Evolutionary conservation across 2,797 vertebrate species (phyloP), one percentile per base, ranked within the genome.

Genomic region (Peromyscus attwateri): DNA sequence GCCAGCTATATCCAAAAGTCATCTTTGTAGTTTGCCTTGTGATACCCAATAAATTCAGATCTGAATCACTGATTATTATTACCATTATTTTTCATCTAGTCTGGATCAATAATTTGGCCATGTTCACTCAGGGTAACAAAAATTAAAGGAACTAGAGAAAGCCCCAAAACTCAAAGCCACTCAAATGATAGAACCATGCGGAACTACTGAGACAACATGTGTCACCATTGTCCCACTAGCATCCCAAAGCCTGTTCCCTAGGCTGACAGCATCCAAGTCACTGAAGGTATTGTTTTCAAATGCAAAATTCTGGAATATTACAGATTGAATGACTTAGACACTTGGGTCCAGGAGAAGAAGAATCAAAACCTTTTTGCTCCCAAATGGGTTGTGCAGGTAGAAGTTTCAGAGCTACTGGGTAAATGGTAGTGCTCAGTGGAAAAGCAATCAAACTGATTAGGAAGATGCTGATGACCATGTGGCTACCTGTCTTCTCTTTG

Each of bases 11-110:
- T 87, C 31, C 87, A 82, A 80, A 83, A 55, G 43, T 23, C 55
- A 21, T 70, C 95, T 95, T 82, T 84, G n/a, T 49, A 46, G 29
- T 37, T 89, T 60, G 3, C 66, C 7, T 1, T 3, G 0, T 77
- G 84, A 79, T 68, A 71, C 60, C 23, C 27, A 91, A 17, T 16
- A 55, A 81, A 79, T 70, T 79, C 84, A 94, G 89, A 23, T 70
- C 34, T 62, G 12, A 88, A 55, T 92, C 43, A 68, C 29, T 76
- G 49, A 64, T 23, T 79, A 89, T 82, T 85, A 81, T 76, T 60
- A 17, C 29, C 66, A 76, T 43, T 66, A 66, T 34, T 71, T 40
- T 91, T 87, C 55, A 82, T 68, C 57, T 75, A 0, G 57, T 46
- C 76, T 92, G 52, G 23, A 57, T 89, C 66, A 89, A 27, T 31